These are phyloP conservation scores for Periophthalmus magnuspinnatus DNA, from an alignment of 2,797 vertebrate genomes.

Conservation along the genomic window DNA sequence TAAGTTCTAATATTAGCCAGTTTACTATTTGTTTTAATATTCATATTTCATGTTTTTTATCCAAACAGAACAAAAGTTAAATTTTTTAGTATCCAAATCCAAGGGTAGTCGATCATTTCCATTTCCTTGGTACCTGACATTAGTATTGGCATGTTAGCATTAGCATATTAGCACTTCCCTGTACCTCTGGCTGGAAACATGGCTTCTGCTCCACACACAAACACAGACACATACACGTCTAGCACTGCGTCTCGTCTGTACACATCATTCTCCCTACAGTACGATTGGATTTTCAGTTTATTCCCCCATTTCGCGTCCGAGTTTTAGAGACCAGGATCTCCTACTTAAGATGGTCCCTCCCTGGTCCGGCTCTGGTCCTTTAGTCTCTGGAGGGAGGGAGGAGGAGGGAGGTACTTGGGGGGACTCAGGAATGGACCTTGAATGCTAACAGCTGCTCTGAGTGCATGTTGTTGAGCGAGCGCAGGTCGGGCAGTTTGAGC, in stretches of 20 bases:
- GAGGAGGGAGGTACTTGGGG: background rate
- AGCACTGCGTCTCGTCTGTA: slow-evolving; percentile 51
- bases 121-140: background rate
- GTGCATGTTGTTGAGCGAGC: slow-evolving; percentile 98
- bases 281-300: slow-evolving; percentile 54
- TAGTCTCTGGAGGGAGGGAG: background rate
- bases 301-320: background rate
- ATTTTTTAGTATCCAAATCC: background rate
- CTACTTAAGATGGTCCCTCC: slow-evolving; percentile 1
- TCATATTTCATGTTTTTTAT: background rate
- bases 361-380: slow-evolving; percentile 9
- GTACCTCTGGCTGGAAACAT: background rate
- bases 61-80: background rate
- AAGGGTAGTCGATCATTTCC: background rate
- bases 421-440: slow-evolving; percentile 86
- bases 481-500: slow-evolving; percentile 94
- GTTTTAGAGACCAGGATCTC: slow-evolving; percentile 13
- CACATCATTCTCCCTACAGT: slow-evolving; percentile 64
- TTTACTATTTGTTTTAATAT: too few relatives aligned
- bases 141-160: background rate
- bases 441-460: slow-evolving; percentile 97
- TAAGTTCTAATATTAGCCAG: background rate
- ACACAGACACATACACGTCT: slow-evolving; percentile 36
- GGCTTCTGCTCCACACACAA: slow-evolving; percentile 48
- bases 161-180: background rate